Evolutionary conservation across 2,797 vertebrate genomes (phyloP).

Genomic region (Sylvilagus floridanus): DNA sequence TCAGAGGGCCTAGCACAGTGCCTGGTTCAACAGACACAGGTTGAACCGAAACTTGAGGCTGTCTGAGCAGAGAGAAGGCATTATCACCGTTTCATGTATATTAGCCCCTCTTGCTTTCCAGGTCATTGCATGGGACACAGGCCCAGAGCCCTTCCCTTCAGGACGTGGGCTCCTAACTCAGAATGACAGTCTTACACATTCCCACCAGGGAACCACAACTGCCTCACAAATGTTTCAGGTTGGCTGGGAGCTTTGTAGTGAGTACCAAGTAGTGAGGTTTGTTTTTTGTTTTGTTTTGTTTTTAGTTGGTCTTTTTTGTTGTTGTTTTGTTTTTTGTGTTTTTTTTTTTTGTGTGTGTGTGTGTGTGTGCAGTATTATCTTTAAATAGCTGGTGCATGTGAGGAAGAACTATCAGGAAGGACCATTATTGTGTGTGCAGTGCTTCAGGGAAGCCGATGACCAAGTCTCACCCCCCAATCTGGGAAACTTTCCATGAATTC

Average conservation of each 20-base stretch:
- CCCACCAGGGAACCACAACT: constrained; percentile 2
- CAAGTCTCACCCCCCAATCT: neutral
- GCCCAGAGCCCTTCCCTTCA: constrained; percentile 47
- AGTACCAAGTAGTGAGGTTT: neutral
- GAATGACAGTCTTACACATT: constrained; percentile 16
- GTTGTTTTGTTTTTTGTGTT: too few relatives aligned
- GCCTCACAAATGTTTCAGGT: neutral
- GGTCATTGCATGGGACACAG: constrained; percentile 12
- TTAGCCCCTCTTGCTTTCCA: constrained; percentile 44
- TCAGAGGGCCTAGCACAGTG: neutral
- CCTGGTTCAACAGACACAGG: neutral
- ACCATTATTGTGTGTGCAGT: rapidly evolving
- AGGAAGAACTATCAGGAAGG: constrained; percentile 7
- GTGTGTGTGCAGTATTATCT: constrained; percentile 8
- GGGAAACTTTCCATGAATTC: constrained; percentile 65
- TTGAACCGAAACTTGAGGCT: neutral
- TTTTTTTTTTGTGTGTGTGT: constrained; percentile 45
- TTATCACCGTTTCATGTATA: constrained; percentile 12
- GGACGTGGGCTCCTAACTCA: constrained; percentile 64
- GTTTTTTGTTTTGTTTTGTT: neutral
- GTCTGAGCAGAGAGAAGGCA: neutral
- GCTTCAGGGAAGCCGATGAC: neutral
- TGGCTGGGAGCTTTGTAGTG: neutral
- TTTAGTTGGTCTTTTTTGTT: too few relatives aligned
- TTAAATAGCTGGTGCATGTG: neutral